Conservation (phyloP, 2,888 invertebrate genomes). For the Meganola albula region DNA sequence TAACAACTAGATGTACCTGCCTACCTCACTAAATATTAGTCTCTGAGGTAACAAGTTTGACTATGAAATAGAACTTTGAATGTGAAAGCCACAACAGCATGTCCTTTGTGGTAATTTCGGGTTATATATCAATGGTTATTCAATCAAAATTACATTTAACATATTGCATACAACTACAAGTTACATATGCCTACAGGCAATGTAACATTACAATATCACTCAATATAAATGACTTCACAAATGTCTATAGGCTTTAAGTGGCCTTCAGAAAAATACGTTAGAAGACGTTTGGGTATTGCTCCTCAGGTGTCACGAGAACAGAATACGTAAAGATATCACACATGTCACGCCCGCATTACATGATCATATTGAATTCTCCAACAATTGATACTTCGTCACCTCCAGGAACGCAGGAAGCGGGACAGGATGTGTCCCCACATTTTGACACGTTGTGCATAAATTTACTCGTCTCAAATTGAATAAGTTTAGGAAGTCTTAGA, state of each 20-base stretch:
- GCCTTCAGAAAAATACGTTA: slow-evolving; percentile 37
- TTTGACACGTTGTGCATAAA: slow-evolving; percentile 31
- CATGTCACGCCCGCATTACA: slow-evolving; percentile 48
- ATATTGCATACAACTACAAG: too few species aligned
- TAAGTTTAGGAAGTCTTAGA: too few species aligned
- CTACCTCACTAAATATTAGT: slow-evolving; percentile 9
- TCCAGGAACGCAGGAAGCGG: slow-evolving; percentile 53
- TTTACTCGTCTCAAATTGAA: too few species aligned
- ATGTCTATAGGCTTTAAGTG: too few species aligned
- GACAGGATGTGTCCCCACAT: slow-evolving; percentile 47
- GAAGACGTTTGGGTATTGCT: slow-evolving; percentile 43
- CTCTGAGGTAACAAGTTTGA: slow-evolving; percentile 13
- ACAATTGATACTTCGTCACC: slow-evolving; percentile 62
- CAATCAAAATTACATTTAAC: too few species aligned
- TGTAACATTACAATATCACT: too few species aligned
- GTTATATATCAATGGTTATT: too few species aligned
- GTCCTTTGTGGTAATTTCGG: too few species aligned
- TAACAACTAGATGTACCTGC: too few species aligned
- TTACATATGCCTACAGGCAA: too few species aligned
- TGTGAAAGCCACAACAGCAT: too few species aligned
- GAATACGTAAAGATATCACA: slow-evolving; percentile 49
- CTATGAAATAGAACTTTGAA: slow-evolving; percentile 13
- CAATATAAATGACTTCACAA: too few species aligned
- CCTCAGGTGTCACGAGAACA: slow-evolving; percentile 44
- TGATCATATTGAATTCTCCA: slow-evolving; percentile 62